A percentile compares a stretch with the other conserved stretches of the same genome.
These are phyloP conservation scores for Lucifuga dentata DNA, from an alignment of 2,113 vertebrate species.

Conservation along the genomic window DNA sequence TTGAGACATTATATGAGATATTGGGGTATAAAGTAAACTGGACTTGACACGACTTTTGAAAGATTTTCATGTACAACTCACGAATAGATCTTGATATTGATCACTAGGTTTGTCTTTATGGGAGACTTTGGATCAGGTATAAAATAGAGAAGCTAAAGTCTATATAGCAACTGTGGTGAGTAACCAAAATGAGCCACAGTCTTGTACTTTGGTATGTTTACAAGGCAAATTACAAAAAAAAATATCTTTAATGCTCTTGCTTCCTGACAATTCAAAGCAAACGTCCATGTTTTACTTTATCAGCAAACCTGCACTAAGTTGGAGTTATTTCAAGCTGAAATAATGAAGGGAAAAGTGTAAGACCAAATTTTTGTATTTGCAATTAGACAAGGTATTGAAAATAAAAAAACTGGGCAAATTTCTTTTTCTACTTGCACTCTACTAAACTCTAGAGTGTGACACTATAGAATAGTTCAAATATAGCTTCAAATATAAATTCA, in stretches of 20 bases:
- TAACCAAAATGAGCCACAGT: not conserved
- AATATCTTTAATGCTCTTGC: not conserved
- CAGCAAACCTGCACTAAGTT: not conserved
- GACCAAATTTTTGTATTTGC: constrained; percentile 5
- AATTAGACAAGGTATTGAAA: constrained; percentile 8
- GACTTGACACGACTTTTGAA: no score
- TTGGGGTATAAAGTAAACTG: no score
- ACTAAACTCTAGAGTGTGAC: no score
- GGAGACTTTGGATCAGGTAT: constrained; percentile 4
- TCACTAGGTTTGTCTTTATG: not conserved
- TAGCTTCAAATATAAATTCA: no score
- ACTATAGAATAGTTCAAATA: no score
- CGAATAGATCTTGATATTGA: not conserved
- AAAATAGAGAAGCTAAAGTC: not conserved
- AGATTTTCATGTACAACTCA: not conserved
- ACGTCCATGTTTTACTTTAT: not conserved
- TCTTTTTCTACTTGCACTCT: no score
- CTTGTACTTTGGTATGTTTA: not conserved
- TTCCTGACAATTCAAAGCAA: not conserved
- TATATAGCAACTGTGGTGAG: not conserved
- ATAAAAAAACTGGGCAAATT: not conserved
- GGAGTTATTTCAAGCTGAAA: not conserved
- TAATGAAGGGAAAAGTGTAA: constrained; percentile 3
- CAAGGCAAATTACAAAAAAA: not conserved
- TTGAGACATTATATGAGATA: no score